Evolutionary conservation across 2,888 invertebrate genomes (phyloP), one percentile per base, ranked within the genome.

Genomic region (Salpingus planirostris): DNA sequence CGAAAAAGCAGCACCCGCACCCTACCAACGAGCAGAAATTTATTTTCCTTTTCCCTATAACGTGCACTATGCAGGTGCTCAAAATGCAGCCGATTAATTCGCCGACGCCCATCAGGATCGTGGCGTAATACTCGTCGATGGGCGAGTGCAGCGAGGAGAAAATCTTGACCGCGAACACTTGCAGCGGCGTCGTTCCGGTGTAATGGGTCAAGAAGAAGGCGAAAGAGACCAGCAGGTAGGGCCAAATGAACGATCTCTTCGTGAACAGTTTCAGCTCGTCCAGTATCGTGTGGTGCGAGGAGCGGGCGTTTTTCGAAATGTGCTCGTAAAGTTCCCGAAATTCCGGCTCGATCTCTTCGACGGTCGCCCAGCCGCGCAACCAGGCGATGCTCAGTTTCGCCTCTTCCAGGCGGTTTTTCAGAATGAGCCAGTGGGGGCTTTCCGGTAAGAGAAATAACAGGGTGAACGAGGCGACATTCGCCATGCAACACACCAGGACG

Each of bases 371-470:
- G 10, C 24, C 35, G 11, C 31, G 13, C 15, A 37, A 30, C 84
- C 85, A 86, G 47, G 80, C 78, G 8, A 86, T 64, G 13, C 76
- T 70, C 56, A 73, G 68, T 41, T 73, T 72, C 0, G 84, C 81
- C 12, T 81, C 80, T 2, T 70, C 66, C 13, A 71, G 53, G 3
- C 78, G 71, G 36, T 75, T 74, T 50, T 73, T 76, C 0, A 76
- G 70, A 27, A 83, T 73, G 27, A 85, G 63, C 86, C 86, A 86
- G 44, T 80, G 75, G 1, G 86, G 86, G 45, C 82, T 83, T 58
- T 86, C 86, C 0, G 86, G 86, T 2, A 86, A 74, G 54, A 84
- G 73, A 45, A 68, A 76, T 5, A 86, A 64, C 0, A 77, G 69
- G 1, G 73, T 44, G 15, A 83, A 72, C 10, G 82, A 75, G 2